Conservation (phyloP, 1,140 invertebrate genomes). For the Cydia splendana region DNA sequence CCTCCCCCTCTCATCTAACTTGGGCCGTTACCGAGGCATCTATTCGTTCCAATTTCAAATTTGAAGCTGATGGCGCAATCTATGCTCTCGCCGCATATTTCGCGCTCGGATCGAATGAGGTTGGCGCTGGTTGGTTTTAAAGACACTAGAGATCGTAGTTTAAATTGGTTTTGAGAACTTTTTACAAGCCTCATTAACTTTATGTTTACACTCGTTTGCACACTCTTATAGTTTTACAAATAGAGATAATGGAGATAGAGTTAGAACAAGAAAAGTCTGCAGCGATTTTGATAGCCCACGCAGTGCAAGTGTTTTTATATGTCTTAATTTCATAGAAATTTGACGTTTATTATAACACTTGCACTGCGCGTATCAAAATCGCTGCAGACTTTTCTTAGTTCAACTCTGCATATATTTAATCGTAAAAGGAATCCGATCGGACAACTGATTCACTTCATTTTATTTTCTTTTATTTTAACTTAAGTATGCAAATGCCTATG, state of each 20-base stretch:
- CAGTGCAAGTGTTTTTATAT: too few species aligned
- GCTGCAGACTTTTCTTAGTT: too few species aligned
- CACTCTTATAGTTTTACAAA: background rate
- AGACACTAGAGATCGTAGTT: background rate
- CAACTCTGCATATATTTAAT: too few species aligned
- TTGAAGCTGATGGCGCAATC: constrained; percentile 71
- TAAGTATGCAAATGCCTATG: too few species aligned
- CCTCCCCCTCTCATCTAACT: constrained; percentile 74
- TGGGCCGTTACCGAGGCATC: constrained; percentile 73
- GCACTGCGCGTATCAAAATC: too few species aligned
- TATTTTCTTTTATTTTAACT: too few species aligned
- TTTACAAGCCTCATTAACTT: background rate
- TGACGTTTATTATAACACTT: too few species aligned
- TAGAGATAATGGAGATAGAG: background rate
- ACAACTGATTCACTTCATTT: too few species aligned
- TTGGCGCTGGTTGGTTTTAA: constrained; percentile 15
- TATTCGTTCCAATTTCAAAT: constrained; percentile 79
- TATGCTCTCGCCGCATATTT: constrained; percentile 45
- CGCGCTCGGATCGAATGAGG: constrained; percentile 14
- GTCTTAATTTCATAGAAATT: too few species aligned
- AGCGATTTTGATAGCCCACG: too few species aligned
- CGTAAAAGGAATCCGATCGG: too few species aligned
- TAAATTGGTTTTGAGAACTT: background rate
- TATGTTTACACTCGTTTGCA: background rate
- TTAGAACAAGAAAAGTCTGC: too few species aligned